Evolutionary conservation across 23 tunicate species (phyloP), one percentile per base, ranked within the genome.

Genomic region (Halocynthia aurantium): DNA sequence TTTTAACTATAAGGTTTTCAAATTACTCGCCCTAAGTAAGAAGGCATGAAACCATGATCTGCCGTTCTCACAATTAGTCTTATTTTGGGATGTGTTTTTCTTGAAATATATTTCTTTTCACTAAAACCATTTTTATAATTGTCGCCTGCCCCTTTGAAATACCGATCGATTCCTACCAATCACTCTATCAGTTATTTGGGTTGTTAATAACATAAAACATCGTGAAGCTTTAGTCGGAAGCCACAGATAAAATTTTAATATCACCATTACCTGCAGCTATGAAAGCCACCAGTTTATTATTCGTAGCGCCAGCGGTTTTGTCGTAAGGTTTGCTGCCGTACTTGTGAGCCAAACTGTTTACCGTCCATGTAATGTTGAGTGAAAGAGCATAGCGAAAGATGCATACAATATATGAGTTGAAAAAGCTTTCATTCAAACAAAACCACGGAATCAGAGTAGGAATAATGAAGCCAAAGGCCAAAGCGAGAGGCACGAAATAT

Each of bases 321-420:
- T 90, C 96, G 75, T 90, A 90, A 50, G 96, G 96, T 52, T 71
- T 84, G 60, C 69, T 18, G 40, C 96, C 96, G 52, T 60, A 80
- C 76, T 76, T 64, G 56, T 90, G 96, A 8, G 96, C 96, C 12
- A 84, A 77, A 55, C 96, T 90, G 81, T 90, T 90, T 61, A 90
- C 96, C 74, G 76, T 44, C 96, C 96, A 90, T 13, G 96, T 84
- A 6, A 54, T 67, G 49, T 90, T 70, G 57, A 86, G 63, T 9
- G 75, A 51, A 15, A 65, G 6, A 31, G 80, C 70, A n/a, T 86
- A 74, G 10, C 96, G 85, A 52, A 90, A 56, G 57, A 83, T 51
- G 58, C 70, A 72, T 54, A 81, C 19, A 17, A 73, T 54, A 53
- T 84, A 84, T 7, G 89, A 71, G 51, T 62, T 72, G 79, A 55